These are phyloP conservation scores for Diplodus sargus DNA, from an alignment of 2,797 vertebrate species.

Conservation along the genomic window DNA sequence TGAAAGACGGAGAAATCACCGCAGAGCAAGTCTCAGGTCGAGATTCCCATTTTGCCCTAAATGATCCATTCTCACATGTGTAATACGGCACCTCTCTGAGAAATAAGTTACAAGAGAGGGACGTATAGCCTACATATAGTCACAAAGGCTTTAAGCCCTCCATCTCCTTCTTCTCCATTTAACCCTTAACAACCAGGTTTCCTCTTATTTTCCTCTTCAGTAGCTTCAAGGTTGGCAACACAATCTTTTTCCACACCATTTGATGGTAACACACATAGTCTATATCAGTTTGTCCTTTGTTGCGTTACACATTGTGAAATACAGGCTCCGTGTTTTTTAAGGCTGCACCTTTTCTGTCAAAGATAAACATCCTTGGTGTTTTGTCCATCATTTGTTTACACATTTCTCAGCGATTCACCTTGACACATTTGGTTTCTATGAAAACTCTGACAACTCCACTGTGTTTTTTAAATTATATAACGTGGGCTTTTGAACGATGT, in stretches of 20 bases:
- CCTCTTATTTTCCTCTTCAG: neutral
- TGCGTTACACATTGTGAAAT: neutral
- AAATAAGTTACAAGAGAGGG: conserved; percentile 22
- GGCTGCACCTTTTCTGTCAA: neutral
- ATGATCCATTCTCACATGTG: conserved; percentile 10
- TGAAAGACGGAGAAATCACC: conserved; percentile 31
- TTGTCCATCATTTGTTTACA: neutral
- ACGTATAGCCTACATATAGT: neutral
- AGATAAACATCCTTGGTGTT: neutral
- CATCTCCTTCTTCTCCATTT: neutral
- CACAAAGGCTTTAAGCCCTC: neutral
- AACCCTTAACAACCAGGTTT: neutral
- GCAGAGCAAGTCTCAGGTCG: neutral
- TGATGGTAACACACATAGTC: neutral
- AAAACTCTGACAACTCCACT: neutral
- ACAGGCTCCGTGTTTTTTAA: too few relatives aligned
- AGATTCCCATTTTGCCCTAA: conserved; percentile 19
- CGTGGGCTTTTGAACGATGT: neutral
- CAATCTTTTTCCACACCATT: neutral
- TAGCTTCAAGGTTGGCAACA: conserved; percentile 8
- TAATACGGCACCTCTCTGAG: conserved; percentile 32
- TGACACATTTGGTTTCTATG: neutral
- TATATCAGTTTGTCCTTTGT: neutral
- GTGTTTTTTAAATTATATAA: neutral
- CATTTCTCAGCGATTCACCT: neutral